phyloP scores from a whole-genome alignment of 2,113 vertebrate species.

The Cololabis saira region DNA sequence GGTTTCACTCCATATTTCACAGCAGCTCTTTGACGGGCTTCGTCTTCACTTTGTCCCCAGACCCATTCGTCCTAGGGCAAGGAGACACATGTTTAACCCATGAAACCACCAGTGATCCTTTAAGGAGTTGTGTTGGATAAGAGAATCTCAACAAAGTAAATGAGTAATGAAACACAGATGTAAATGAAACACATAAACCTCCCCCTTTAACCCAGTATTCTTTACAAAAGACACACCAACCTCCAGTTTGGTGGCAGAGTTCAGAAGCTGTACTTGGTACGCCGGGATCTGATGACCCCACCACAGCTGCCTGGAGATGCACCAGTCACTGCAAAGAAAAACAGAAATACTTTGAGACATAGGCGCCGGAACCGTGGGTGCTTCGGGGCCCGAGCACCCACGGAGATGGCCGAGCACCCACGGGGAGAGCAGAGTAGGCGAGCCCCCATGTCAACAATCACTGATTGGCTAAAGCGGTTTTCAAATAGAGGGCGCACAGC shows the following conservation, averaged over 20 bases:
- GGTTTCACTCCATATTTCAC: slow-evolving; percentile 75
- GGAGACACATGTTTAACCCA: not conserved
- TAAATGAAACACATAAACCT: not conserved
- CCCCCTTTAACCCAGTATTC: too few species aligned
- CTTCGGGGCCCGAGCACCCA: too few species aligned
- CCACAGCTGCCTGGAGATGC: slow-evolving; percentile 86
- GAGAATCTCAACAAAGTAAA: not conserved
- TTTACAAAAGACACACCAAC: slow-evolving; percentile 39
- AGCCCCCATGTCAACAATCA: too few species aligned
- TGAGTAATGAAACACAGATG: too few species aligned
- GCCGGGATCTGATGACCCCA: slow-evolving; percentile 88
- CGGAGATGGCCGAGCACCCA: too few species aligned
- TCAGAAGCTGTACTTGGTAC: slow-evolving; percentile 74
- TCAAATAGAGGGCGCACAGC: too few species aligned
- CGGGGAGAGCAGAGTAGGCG: too few species aligned
- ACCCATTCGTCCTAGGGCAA: slow-evolving; percentile 81
- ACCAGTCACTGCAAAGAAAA: slow-evolving; percentile 81
- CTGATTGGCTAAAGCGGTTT: too few species aligned
- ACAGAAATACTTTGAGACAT: too few species aligned
- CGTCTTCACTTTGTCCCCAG: slow-evolving; percentile 81
- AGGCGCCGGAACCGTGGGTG: too few species aligned
- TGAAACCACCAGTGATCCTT: too few species aligned
- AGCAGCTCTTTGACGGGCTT: slow-evolving; percentile 84
- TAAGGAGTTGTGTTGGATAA: too few species aligned
- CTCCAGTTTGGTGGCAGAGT: slow-evolving; percentile 45